These are phyloP conservation scores for Ameiurus melas DNA, from an alignment of 2,113 vertebrate genomes.

Conservation along the genomic window DNA sequence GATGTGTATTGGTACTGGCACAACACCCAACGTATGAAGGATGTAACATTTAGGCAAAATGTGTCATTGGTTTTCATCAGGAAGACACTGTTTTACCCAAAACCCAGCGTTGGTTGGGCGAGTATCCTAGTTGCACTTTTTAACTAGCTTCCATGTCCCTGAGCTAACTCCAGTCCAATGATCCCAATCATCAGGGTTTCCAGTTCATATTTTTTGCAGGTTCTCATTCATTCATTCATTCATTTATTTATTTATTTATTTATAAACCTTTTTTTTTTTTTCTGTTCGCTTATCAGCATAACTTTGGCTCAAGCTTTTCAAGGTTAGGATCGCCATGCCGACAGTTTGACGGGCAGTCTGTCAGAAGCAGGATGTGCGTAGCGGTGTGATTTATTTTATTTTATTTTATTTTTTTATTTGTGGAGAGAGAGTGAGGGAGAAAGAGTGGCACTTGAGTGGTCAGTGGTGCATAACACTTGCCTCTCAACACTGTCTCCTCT, in stretches of 20 bases:
- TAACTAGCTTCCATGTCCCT: not conserved
- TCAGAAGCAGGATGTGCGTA: conserved; percentile 69
- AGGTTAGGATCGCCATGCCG: conserved; percentile 70
- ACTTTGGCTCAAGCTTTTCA: conserved; percentile 87
- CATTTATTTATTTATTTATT: too few relatives aligned
- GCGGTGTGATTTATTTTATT: not conserved
- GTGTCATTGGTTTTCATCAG: too few relatives aligned
- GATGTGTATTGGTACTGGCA: too few relatives aligned
- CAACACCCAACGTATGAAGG: too few relatives aligned
- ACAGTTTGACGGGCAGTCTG: conserved; percentile 92
- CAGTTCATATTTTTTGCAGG: not conserved
- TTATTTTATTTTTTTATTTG: conserved; percentile 65
- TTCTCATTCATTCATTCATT: conserved; percentile 23
- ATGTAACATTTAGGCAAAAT: too few relatives aligned
- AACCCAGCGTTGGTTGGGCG: not conserved
- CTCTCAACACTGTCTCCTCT: conserved; percentile 93
- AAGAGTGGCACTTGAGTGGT: conserved; percentile 72
- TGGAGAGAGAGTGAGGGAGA: conserved; percentile 62
- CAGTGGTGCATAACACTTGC: conserved; percentile 97
- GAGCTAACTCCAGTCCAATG: not conserved
- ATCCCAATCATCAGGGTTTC: not conserved
- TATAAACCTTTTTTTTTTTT: too few relatives aligned
- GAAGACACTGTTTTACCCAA: too few relatives aligned
- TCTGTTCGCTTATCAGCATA: conserved; percentile 70
- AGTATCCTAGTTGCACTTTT: not conserved